Percentiles rank a stretch among this genome's conserved stretches.
These are phyloP conservation scores for Dolichotis patagonum DNA, from an alignment of 2,113 vertebrate species.

Conservation along the genomic window DNA sequence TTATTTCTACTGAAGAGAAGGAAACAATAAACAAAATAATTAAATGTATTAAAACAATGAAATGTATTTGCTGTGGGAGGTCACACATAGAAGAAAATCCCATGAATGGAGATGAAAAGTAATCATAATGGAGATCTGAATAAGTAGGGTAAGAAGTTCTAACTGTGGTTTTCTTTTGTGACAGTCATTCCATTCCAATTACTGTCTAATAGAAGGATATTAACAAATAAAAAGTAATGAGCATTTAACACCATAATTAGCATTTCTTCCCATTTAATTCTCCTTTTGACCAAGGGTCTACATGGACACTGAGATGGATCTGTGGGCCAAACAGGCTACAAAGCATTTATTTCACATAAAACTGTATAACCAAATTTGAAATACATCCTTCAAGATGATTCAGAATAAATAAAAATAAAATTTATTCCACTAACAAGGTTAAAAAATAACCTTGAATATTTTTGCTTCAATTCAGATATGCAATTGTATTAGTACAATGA, in stretches of 20 bases:
- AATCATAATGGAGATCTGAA: not conserved
- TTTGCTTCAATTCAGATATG: slow-evolving; percentile 38
- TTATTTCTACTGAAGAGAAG: not conserved
- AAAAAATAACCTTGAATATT: not conserved
- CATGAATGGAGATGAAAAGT: not conserved
- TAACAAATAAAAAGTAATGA: not conserved
- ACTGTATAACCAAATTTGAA: slow-evolving; percentile 21
- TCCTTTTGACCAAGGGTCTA: slow-evolving; percentile 28
- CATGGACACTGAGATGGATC: slow-evolving; percentile 18
- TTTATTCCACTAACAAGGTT: slow-evolving; percentile 36
- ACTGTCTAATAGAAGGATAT: not conserved
- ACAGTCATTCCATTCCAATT: not conserved
- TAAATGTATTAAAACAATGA: not conserved
- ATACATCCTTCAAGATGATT: not conserved
- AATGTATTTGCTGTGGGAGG: not conserved
- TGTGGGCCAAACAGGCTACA: not conserved
- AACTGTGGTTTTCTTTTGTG: not conserved
- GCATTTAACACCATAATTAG: not conserved
- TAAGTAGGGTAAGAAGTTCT: not conserved
- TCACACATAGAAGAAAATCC: not conserved
- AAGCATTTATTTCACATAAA: slow-evolving; percentile 40
- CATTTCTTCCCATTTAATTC: not conserved
- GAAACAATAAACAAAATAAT: not conserved
- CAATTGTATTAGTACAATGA: slow-evolving; percentile 50
- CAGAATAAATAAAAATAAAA: slow-evolving; percentile 62